A percentile compares a stretch with the other conserved stretches of the same genome.
These are phyloP conservation scores for Leptinotarsa peninsularis DNA, from an alignment of 2,888 invertebrate genomes.

Conservation along the genomic window DNA sequence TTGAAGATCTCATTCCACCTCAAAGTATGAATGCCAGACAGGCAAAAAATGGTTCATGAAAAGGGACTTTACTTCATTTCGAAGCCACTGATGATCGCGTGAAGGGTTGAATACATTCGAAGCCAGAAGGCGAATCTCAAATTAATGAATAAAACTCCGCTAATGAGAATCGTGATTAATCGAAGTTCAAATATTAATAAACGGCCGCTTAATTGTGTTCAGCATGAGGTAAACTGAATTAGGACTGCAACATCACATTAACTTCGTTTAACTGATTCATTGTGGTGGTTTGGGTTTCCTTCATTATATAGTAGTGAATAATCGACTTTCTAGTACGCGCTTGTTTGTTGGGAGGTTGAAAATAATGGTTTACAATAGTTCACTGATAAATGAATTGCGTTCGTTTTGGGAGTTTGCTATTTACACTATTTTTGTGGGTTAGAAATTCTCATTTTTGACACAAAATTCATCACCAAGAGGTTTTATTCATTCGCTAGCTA, in stretches of 20 bases:
- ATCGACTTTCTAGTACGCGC: neutral
- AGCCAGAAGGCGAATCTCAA: slow-evolving; percentile 1
- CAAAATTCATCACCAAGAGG: too few species aligned
- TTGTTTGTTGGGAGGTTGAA: neutral
- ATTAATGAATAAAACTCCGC: slow-evolving; percentile 8
- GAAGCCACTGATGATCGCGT: neutral
- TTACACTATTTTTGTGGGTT: too few species aligned
- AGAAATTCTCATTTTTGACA: too few species aligned
- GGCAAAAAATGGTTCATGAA: too few species aligned
- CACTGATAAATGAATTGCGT: neutral
- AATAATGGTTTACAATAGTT: neutral
- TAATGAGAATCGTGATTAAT: slow-evolving; percentile 16
- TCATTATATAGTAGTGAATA: neutral
- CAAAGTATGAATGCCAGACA: too few species aligned
- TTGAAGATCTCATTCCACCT: too few species aligned
- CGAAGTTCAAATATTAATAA: slow-evolving; percentile 13
- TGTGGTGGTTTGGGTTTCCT: neutral
- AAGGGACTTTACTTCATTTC: neutral
- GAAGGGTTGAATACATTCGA: neutral
- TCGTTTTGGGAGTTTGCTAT: neutral
- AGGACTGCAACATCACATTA: slow-evolving; percentile 1
- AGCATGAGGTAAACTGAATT: slow-evolving; percentile 9
- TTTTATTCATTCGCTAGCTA: too few species aligned
- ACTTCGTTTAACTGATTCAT: slow-evolving; percentile 1
- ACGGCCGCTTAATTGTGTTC: slow-evolving; percentile 10